Evolutionary conservation across 2,797 vertebrate genomes (phyloP).

Genomic region (Coluber constrictor): DNA sequence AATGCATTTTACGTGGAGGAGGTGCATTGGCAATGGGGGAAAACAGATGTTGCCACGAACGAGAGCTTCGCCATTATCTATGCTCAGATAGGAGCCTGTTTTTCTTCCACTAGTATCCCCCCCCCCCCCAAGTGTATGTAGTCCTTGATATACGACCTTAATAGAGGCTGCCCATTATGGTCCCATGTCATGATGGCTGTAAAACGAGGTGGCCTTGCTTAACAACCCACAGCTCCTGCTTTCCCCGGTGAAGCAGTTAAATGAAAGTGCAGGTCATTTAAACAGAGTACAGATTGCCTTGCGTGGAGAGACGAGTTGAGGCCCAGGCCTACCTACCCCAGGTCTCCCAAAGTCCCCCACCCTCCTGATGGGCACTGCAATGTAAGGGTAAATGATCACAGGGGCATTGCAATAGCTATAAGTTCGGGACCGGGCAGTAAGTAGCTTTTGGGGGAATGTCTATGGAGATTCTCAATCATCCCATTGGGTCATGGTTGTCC

Average conservation of each 20-base stretch:
- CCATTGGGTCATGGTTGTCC: background rate
- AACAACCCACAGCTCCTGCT: background rate
- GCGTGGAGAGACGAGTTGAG: background rate
- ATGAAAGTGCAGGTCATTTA: background rate
- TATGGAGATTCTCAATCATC: background rate
- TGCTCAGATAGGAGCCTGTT: background rate
- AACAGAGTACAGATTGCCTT: background rate
- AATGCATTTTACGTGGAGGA: background rate
- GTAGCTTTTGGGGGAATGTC: background rate
- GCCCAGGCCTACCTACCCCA: background rate
- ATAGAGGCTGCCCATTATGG: background rate
- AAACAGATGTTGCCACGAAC: background rate
- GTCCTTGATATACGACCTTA: background rate
- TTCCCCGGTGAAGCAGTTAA: background rate
- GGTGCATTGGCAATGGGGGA: background rate
- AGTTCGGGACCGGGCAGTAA: no score
- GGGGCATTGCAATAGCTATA: background rate
- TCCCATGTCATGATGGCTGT: background rate
- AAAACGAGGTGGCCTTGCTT: background rate
- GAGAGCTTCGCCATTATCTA: background rate
- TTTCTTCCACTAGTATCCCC: no score
- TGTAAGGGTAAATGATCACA: background rate
- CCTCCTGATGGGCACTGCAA: accelerated
- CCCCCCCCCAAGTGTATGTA: background rate
- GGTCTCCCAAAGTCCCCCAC: background rate